Evolutionary conservation across 2,888 invertebrate species (phyloP).

Genomic region (Heliconius aoede): DNA sequence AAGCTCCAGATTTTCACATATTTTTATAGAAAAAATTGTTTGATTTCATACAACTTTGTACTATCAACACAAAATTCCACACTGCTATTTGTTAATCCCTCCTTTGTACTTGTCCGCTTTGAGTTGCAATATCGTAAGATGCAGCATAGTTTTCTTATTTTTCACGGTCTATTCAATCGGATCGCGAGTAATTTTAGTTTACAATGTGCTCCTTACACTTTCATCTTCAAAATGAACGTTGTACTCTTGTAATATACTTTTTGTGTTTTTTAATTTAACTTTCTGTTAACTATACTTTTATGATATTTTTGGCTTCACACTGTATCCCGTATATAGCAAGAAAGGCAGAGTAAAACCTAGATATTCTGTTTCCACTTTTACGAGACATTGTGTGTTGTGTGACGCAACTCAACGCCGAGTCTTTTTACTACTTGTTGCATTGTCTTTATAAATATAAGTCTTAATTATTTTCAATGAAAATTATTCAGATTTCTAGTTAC

Average conservation of each 20-base stretch:
- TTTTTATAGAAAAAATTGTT: not conserved
- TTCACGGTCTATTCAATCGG: slow-evolving; percentile 36
- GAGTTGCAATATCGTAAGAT: slow-evolving; percentile 38
- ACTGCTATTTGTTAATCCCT: slow-evolving; percentile 30
- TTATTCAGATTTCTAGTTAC: too few relatives aligned
- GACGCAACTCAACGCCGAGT: not conserved
- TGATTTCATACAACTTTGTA: not conserved
- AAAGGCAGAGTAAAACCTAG: not conserved
- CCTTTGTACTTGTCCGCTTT: slow-evolving; percentile 37
- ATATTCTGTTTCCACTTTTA: not conserved
- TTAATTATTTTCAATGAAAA: too few relatives aligned
- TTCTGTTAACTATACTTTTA: not conserved
- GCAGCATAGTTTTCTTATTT: slow-evolving; percentile 36
- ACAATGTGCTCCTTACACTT: slow-evolving; percentile 4
- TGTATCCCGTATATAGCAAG: not conserved
- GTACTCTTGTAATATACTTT: not conserved
- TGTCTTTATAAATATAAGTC: not conserved
- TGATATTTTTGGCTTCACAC: not conserved
- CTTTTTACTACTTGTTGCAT: not conserved
- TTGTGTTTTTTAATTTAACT: not conserved
- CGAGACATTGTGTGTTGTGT: not conserved
- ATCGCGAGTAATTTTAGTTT: slow-evolving; percentile 25
- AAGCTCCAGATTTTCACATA: not conserved
- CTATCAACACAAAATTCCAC: not conserved
- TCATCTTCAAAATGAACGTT: not conserved